Base-by-base conservation (phyloP, 2,113 vertebrate species). In the Alligator mississippiensis region DNA sequence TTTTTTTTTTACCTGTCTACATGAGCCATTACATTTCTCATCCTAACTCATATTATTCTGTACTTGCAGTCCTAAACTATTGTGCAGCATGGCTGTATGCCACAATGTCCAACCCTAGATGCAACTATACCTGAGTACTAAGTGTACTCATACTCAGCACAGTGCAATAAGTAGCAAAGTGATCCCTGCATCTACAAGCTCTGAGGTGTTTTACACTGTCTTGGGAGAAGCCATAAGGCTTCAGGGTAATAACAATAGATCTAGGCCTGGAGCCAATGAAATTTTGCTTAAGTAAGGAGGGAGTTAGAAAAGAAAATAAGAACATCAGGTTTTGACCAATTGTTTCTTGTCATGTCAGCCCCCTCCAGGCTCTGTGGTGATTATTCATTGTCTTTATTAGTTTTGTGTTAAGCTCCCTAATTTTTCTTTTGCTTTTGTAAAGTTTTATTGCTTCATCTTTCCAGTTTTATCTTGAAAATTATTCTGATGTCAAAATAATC, bases 321-420 rank as follows among this genome's bases (percentile, higher is more conserved):
- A 68, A 22, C 9, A 68, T 59, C 76, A 77, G 57, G 11, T 77
- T 76, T 58, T 7, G 76, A 76, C 82, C 1, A 1, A 68, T 30
- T 77, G 58, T 62, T 90, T 77, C 30, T 57, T 25, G 21, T n/a
- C 21, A 3, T 10, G 4, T 19, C 68, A 90, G 18, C 89, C 89
- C 6, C 14, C 77, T 47, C 47, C 0, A 3, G 80, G 82, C 84
- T 19, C 90, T 68, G 19, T 22, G 68, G 8, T 78, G 62, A 66
- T 95, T 85, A 91, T 90, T 91, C 79, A 93, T 68, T 85, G 47
- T 77, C 68, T 93, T 94, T 76, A 91, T 88, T 85, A 96, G 60
- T 54, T 87, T 84, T n/a, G 22, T 93, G 80, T 85, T 92, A 90
- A 93, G 92, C 90, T 90, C 14, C n/a, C 28, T 68, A 62, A 59